These are phyloP conservation scores for Aphrocallistes beatrix DNA, from an alignment of 37 sponge, comb jelly and placozoan species.

Conservation along the genomic window DNA sequence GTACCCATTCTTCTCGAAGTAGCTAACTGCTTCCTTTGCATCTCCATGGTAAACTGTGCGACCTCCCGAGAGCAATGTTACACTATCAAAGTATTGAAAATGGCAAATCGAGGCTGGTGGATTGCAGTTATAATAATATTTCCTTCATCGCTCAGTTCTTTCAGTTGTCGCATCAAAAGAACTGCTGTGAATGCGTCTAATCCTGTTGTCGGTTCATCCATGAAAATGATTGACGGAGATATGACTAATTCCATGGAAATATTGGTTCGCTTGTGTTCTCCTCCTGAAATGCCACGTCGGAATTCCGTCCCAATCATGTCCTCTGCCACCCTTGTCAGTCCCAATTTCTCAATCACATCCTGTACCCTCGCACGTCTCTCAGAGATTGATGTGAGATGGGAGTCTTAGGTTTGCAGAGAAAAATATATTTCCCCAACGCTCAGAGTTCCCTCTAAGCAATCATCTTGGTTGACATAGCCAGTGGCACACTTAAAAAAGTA, in stretches of 20 bases:
- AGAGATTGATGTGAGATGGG: constrained; percentile 22
- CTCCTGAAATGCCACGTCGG: neutral
- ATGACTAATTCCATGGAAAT: constrained; percentile 24
- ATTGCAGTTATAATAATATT: constrained; percentile 30
- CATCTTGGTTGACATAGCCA: constrained; percentile 46
- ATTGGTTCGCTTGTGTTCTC: constrained; percentile 23
- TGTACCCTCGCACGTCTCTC: constrained; percentile 44
- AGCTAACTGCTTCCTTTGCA: constrained; percentile 23
- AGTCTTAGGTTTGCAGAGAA: constrained; percentile 75
- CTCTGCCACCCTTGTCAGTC: constrained; percentile 25
- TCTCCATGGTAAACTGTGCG: constrained; percentile 38
- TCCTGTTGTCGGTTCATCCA: constrained; percentile 26
- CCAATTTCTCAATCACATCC: constrained; percentile 48
- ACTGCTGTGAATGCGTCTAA: constrained; percentile 26
- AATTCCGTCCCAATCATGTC: neutral
- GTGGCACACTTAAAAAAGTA: constrained; percentile 21
- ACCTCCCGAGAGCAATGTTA: constrained; percentile 40
- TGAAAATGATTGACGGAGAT: constrained; percentile 9
- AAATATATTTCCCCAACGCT: constrained; percentile 60
- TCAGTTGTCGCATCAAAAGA: constrained; percentile 18
- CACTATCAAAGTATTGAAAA: constrained; percentile 41
- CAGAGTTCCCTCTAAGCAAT: constrained; percentile 60
- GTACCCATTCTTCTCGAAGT: constrained; percentile 35
- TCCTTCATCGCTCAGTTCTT: constrained; percentile 15
- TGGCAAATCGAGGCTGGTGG: constrained; percentile 37